These are phyloP conservation scores for Patagioenas fasciata DNA, from an alignment of 2,113 vertebrate genomes.

Conservation along the genomic window DNA sequence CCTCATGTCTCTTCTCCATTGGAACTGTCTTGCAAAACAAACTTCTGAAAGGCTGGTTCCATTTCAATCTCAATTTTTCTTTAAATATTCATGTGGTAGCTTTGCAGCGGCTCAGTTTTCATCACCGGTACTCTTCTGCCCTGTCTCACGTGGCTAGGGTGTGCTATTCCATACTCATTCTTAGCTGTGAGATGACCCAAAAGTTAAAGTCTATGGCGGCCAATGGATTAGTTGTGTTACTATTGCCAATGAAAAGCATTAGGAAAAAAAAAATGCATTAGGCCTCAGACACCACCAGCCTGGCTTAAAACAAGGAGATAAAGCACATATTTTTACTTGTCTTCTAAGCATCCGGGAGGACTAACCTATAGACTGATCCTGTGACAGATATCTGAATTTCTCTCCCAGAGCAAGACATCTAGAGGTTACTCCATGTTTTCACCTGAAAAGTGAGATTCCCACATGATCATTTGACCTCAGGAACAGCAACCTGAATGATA, in stretches of 20 bases:
- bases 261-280: not conserved
- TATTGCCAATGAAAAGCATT: not conserved
- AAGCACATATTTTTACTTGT: not conserved
- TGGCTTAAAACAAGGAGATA: not conserved
- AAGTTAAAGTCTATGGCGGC: not conserved
- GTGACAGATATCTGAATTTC: not conserved
- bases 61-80: not conserved
- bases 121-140: not conserved
- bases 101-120: not conserved
- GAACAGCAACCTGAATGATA: not conserved
- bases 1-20: not conserved
- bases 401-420: not conserved
- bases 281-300: not conserved
- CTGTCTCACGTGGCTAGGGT: not conserved
- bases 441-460: not conserved
- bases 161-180: not conserved
- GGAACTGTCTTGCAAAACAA: not conserved
- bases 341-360: not conserved
- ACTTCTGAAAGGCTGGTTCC: not conserved
- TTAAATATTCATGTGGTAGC: not conserved
- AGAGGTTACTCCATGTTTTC: not conserved
- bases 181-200: not conserved
- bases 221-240: not conserved
- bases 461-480: not conserved
- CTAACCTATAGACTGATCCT: not conserved